These are phyloP conservation scores for Zosterops lateralis DNA, from an alignment of 2,113 vertebrate species.

Conservation along the genomic window DNA sequence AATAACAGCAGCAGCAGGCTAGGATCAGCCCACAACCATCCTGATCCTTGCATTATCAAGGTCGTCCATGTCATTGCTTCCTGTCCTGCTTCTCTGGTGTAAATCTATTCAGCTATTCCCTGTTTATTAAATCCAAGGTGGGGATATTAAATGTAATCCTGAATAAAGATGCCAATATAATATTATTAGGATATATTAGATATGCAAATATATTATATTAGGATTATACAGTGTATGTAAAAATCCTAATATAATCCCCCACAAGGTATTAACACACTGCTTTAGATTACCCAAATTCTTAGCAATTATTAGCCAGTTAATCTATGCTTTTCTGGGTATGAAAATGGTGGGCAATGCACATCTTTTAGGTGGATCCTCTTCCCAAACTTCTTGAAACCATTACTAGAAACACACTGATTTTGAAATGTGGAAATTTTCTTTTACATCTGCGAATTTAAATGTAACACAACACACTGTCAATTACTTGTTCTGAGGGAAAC, in stretches of 20 bases:
- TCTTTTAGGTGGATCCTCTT: not conserved
- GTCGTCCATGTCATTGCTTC: not conserved
- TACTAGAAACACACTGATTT: not conserved
- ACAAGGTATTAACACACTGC: not conserved
- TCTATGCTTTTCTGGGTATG: not conserved
- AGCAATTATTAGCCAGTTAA: not conserved
- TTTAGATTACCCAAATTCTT: not conserved
- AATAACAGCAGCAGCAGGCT: not conserved
- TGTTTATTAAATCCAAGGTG: not conserved
- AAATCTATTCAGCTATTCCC: not conserved
- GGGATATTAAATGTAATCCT: not conserved
- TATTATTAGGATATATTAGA: not conserved
- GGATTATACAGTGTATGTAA: not conserved
- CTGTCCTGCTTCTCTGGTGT: not conserved
- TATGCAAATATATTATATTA: not conserved
- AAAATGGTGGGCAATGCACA: not conserved
- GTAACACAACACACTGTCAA: not conserved
- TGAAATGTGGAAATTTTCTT: not conserved
- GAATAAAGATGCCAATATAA: not conserved
- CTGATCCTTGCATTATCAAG: not conserved
- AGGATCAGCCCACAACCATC: not conserved
- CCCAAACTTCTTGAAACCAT: not conserved
- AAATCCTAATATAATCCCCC: not conserved
- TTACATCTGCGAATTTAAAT: not conserved
- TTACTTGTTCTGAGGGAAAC: not conserved